Conservation (phyloP, 2,888 invertebrate genomes). For the Papilio gigon region DNA sequence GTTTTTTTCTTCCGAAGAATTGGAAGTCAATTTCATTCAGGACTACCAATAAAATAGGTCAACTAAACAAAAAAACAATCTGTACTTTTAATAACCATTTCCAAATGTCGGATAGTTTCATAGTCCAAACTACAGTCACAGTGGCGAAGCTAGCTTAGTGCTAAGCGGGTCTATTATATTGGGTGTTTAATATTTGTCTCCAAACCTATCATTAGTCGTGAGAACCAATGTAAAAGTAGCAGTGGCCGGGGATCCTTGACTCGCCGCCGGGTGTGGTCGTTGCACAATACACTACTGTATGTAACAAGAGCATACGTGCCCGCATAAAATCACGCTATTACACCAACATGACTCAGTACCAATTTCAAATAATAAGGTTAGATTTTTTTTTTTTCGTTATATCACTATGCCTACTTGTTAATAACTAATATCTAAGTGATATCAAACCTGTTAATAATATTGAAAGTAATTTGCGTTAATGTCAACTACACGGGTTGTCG, state of each 20-base stretch:
- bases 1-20: too few relatives aligned
- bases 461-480: too few relatives aligned
- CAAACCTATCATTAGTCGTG: not conserved
- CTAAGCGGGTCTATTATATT: too few relatives aligned
- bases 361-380: conserved; percentile 30
- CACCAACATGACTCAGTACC: conserved; percentile 31
- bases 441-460: not conserved
- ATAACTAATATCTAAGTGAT: not conserved
- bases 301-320: conserved; percentile 41
- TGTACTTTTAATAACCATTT: too few relatives aligned
- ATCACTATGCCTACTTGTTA: not conserved
- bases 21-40: too few relatives aligned
- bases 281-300: conserved; percentile 38
- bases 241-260: conserved; percentile 42
- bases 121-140: too few relatives aligned
- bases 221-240: conserved; percentile 6
- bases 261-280: conserved; percentile 39
- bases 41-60: too few relatives aligned
- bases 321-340: conserved; percentile 37
- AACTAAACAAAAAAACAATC: too few relatives aligned
- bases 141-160: too few relatives aligned
- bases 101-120: too few relatives aligned
- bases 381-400: conserved; percentile 12
- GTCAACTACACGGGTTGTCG: too few relatives aligned
- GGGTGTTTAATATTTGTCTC: not conserved